Conservation (phyloP, 2,113 vertebrate species). For the Uria lomvia region DNA sequence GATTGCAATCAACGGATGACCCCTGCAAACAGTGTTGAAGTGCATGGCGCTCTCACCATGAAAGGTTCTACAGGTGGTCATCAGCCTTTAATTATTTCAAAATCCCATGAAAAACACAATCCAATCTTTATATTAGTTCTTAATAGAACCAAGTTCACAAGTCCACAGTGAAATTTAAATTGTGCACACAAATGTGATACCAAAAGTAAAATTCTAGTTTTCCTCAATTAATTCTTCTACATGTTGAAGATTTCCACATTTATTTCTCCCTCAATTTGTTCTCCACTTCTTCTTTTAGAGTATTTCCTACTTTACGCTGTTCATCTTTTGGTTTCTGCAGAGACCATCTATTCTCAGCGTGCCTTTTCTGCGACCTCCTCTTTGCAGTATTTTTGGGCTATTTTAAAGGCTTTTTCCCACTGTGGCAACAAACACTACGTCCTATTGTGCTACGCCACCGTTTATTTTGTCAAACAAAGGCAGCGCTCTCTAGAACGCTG, state of each 20-base stretch:
- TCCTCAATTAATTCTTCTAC: background rate
- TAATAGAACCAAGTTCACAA: background rate
- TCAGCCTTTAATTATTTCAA: background rate
- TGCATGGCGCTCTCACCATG: background rate
- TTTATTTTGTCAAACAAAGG: background rate
- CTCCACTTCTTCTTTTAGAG: background rate
- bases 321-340: background rate
- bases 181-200: background rate
- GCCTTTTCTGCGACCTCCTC: background rate
- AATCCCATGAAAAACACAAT: background rate
- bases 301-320: background rate
- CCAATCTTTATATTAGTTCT: background rate
- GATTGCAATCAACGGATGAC: background rate
- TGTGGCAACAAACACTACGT: background rate
- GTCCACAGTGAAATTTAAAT: background rate
- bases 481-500: background rate
- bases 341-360: background rate
- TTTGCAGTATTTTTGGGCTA: background rate
- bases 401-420: background rate
- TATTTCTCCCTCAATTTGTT: background rate
- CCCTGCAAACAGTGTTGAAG: background rate
- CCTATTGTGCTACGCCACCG: background rate
- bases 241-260: background rate
- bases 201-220: background rate
- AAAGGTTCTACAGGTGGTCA: background rate